phyloP scores from a whole-genome alignment of 2,113 vertebrate genomes.

The Pedetes capensis region DNA sequence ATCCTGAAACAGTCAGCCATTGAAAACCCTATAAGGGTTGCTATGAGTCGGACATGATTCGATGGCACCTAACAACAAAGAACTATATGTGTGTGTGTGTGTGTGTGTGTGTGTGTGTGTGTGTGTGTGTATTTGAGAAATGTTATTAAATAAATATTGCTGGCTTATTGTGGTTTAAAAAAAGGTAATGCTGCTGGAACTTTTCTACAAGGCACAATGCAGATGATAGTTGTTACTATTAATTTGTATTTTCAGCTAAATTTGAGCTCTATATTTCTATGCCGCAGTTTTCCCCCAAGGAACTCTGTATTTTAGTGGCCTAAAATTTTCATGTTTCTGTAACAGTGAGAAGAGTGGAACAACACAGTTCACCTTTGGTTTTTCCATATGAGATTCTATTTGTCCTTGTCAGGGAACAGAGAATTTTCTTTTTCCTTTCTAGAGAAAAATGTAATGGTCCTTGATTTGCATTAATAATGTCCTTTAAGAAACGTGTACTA shows the following conservation, averaged over 20 bases:
- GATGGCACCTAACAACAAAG: no score
- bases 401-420: neutral
- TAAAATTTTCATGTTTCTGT: neutral
- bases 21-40: no score
- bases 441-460: neutral
- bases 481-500: neutral
- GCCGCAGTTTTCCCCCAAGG: neutral
- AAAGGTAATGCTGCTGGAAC: neutral
- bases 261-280: neutral
- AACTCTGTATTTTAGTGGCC: neutral
- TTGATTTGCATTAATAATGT: neutral
- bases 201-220: neutral
- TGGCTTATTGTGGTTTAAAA: no score
- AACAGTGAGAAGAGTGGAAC: neutral
- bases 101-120: no score
- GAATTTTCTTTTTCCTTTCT: neutral
- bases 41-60: no score
- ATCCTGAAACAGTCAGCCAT: no score
- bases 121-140: no score
- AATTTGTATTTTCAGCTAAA: conserved; percentile 39
- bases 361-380: neutral
- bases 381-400: neutral
- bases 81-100: no score
- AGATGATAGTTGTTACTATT: neutral
- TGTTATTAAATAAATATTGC: no score